Conservation (phyloP, 2,888 invertebrate species). For the Pollenia griseotomentosa region DNA sequence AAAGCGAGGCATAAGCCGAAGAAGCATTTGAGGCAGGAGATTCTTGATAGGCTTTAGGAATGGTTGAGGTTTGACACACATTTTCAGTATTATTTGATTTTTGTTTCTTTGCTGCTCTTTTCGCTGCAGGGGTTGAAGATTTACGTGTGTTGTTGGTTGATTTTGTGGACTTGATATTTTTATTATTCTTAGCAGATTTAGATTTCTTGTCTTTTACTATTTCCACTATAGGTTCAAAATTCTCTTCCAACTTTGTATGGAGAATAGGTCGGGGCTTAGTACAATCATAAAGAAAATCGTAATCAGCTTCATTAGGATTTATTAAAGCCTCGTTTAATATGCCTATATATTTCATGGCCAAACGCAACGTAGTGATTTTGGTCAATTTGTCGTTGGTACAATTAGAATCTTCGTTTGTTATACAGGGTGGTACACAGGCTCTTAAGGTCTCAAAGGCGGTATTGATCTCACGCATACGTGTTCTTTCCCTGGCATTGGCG, state of each 20-base stretch:
- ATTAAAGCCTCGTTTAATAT: slow-evolving; percentile 88
- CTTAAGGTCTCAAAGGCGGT: slow-evolving; percentile 93
- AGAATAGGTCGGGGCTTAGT: slow-evolving; percentile 44
- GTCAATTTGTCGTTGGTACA: slow-evolving; percentile 92
- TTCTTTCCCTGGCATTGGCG: slow-evolving; percentile 94
- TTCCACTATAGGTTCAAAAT: slow-evolving; percentile 40
- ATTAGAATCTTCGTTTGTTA: slow-evolving; percentile 80
- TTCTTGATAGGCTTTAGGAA: slow-evolving; percentile 57
- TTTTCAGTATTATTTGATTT: slow-evolving; percentile 64
- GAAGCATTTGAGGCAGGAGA: slow-evolving; percentile 73
- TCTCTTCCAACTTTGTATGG: slow-evolving; percentile 35
- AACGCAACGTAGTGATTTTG: slow-evolving; percentile 93
- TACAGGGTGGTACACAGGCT: slow-evolving; percentile 88
- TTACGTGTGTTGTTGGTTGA: slow-evolving; percentile 56
- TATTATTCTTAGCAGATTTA: slow-evolving; percentile 66
- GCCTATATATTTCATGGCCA: slow-evolving; percentile 95
- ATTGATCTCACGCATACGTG: slow-evolving; percentile 95
- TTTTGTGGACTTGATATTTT: slow-evolving; percentile 63
- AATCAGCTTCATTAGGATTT: slow-evolving; percentile 83
- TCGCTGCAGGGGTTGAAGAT: slow-evolving; percentile 41
- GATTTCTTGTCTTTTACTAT: slow-evolving; percentile 52
- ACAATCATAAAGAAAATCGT: slow-evolving; percentile 70
- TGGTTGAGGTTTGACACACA: slow-evolving; percentile 43
- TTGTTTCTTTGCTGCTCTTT: slow-evolving; percentile 70
- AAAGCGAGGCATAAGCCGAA: slow-evolving; percentile 76